Conservation (phyloP, 2,797 vertebrate genomes). For the Malurus splendens region DNA sequence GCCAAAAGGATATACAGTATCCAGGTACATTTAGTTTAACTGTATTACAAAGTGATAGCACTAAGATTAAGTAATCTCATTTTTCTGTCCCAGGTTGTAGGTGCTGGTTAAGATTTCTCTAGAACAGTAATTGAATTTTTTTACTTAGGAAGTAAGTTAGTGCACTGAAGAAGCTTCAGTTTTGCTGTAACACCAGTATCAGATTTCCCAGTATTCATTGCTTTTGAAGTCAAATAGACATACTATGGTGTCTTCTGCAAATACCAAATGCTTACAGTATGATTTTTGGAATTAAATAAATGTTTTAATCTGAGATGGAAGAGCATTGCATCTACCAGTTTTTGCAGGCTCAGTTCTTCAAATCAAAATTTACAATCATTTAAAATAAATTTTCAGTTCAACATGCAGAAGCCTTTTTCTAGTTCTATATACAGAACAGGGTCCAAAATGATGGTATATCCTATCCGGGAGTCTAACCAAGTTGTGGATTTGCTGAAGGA, state of each 20-base stretch:
- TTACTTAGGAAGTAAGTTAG: background rate
- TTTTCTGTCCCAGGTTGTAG: background rate
- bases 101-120: background rate
- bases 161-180: background rate
- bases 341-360: background rate
- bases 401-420: background rate
- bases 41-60: background rate
- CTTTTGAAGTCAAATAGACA: background rate
- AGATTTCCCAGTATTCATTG: background rate
- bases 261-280: background rate
- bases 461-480: background rate
- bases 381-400: background rate
- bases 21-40: background rate
- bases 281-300: background rate
- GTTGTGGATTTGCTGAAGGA: background rate
- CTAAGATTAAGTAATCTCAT: background rate
- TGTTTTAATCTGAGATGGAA: background rate
- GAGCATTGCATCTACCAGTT: background rate
- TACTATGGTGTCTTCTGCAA: background rate
- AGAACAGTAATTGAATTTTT: background rate
- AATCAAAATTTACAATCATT: background rate
- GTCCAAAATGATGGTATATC: background rate
- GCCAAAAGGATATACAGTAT: background rate
- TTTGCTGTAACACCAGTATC: background rate
- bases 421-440: background rate